Conservation (phyloP, 1,140 invertebrate species). For the Brachionus sp. region DNA sequence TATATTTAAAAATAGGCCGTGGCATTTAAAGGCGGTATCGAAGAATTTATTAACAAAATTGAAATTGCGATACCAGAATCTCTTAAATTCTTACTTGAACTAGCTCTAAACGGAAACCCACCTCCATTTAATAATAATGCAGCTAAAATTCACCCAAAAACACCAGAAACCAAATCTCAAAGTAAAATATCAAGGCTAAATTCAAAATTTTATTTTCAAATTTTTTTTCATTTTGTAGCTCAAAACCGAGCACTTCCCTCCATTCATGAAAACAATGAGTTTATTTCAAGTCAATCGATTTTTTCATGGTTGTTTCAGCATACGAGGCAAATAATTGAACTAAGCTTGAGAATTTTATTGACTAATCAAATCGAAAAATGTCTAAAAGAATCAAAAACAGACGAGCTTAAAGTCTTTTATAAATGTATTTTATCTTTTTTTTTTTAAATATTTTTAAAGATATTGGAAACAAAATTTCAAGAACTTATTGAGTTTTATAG, state of each 20-base stretch:
- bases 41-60: conserved; percentile 22
- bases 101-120: not conserved
- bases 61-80: conserved; percentile 6
- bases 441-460: not conserved
- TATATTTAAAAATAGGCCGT: not conserved
- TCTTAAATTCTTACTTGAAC: not conserved
- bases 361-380: conserved; percentile 2
- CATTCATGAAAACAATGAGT: not conserved
- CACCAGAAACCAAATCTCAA: not conserved
- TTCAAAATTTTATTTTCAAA: not conserved
- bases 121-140: not conserved
- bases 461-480: not conserved
- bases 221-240: not conserved
- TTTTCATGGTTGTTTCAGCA: conserved; percentile 30
- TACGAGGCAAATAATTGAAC: conserved; percentile 15
- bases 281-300: not conserved
- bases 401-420: not conserved
- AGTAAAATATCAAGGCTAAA: not conserved
- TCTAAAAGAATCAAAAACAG: conserved; percentile 24
- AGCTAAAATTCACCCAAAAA: not conserved
- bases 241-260: not conserved
- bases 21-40: not conserved
- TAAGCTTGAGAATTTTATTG: conserved; percentile 8
- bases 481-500: conserved; percentile 23
- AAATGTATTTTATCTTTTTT: not conserved